Base-by-base conservation (phyloP, 2,797 vertebrate genomes). In the Antrozous pallidus region DNA sequence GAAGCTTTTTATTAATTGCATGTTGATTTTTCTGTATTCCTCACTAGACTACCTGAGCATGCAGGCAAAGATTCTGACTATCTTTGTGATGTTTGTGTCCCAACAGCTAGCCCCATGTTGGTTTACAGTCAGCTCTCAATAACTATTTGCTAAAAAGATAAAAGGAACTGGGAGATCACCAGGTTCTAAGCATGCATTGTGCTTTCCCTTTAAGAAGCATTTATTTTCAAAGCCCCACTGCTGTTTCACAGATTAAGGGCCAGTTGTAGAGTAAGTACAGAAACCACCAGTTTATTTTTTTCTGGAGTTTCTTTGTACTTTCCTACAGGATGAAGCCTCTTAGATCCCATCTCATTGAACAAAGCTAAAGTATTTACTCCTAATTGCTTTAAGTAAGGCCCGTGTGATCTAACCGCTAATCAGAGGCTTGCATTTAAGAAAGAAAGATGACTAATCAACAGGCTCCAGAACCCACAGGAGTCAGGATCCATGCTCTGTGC, bases 401-500 rank as follows among this genome's bases (percentile, higher is more conserved):
- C 12, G 0, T 96, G 95, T 95, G 94, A 97, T 97, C 96, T 98
- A 97, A 97, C 97, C 91, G 96, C 96, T 97, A 97, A 98, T 98
- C 96, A 97, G 97, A 97, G 96, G 95, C 94, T 94, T 97, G 92
- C 51, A 90, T 97, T 97, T 98, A 98, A 98, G 97, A 96, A 97
- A 95, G 94, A 97, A 97, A 98, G 98, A 96, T 95, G 94, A 6
- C 61, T 91, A 88, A 91, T 93, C 97, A 97, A 96, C 79, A 89
- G 71, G 85, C 80, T 49, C 95, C 92, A 94, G 94, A 94, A 96
- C 92, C 42, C 71, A 93, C 77, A 95, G 75, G 96, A 92, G 97
- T 97, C 95, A 97, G 93, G 95, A 95, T 95, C 92, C 92, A 91
- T 92, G 92, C 93, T 93, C 90, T 45, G 80, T 95, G 0, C 63